A percentile compares a stretch with the other conserved stretches of the same genome.
Evolutionary conservation across 2,797 vertebrate species (phyloP).

Genomic region (Pelobates cultripes): DNA sequence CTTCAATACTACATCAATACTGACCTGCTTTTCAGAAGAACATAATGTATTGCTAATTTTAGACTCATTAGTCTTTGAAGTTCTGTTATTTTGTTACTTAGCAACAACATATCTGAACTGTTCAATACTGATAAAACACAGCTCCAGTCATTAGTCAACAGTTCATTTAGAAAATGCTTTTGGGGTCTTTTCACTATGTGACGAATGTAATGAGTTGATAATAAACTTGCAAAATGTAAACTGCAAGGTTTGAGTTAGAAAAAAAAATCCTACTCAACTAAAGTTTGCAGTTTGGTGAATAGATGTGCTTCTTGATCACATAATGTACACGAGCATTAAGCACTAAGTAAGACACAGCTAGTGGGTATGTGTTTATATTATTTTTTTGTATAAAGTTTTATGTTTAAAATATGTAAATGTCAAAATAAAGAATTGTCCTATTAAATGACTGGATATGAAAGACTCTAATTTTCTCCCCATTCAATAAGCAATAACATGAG

Average conservation of each 20-base stretch:
- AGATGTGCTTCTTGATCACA: background rate
- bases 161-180: conserved; percentile 41
- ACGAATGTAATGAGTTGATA: too few relatives aligned
- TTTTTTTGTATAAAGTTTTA: conserved; percentile 17
- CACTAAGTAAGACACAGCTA: conserved; percentile 9
- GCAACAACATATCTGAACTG: conserved; percentile 51
- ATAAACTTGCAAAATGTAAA: too few relatives aligned
- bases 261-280: too few relatives aligned
- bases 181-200: background rate
- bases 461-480: too few relatives aligned
- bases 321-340: conserved; percentile 23
- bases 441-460: too few relatives aligned
- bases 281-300: too few relatives aligned
- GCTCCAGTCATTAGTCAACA: conserved; percentile 35
- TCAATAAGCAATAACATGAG: too few relatives aligned
- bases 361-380: background rate
- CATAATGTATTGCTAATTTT: conserved; percentile 35
- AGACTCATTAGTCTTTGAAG: conserved; percentile 47
- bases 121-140: conserved; percentile 4
- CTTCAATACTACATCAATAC: background rate
- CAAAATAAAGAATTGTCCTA: conserved; percentile 16
- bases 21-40: conserved; percentile 30
- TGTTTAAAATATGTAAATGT: conserved; percentile 25
- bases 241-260: too few relatives aligned
- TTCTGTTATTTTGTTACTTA: conserved; percentile 44